These are phyloP conservation scores for Hydrolagus colliei DNA, from an alignment of 2,797 vertebrate genomes.

Conservation along the genomic window DNA sequence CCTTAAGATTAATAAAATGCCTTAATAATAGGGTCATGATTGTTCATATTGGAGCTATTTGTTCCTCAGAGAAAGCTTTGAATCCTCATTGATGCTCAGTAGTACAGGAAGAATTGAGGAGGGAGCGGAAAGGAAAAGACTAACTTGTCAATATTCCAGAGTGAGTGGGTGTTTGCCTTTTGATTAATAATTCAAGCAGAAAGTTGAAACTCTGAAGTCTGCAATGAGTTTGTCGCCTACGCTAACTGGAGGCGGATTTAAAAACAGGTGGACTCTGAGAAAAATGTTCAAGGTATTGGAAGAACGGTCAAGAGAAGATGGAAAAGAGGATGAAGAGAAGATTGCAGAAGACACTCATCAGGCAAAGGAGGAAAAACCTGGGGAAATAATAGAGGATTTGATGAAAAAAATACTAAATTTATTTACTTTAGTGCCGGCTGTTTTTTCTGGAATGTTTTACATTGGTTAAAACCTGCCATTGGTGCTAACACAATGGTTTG, in stretches of 20 bases:
- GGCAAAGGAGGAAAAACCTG: background rate
- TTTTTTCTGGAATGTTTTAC: conserved; percentile 45
- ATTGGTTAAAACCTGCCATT: conserved; percentile 41
- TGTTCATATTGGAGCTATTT: background rate
- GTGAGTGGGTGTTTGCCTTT: background rate
- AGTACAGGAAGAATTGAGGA: background rate
- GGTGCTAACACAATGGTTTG: conserved; percentile 51
- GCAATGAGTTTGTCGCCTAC: background rate
- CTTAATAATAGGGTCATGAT: too few species aligned
- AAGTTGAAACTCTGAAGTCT: too few species aligned
- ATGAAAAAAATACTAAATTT: conserved; percentile 24
- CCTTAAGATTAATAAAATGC: too few species aligned
- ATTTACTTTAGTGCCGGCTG: conserved; percentile 42
- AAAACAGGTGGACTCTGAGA: background rate
- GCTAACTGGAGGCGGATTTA: background rate
- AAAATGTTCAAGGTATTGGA: background rate
- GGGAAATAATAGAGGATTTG: conserved; percentile 19
- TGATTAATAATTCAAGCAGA: background rate
- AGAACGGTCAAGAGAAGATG: conserved; percentile 4
- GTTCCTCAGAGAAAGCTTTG: background rate
- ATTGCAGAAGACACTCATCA: background rate
- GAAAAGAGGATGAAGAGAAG: background rate
- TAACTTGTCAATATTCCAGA: background rate
- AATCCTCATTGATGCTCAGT: background rate
- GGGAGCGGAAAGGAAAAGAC: background rate